A percentile compares a stretch with the other conserved stretches of the same genome.
Evolutionary conservation across 2,888 invertebrate genomes (phyloP).

Genomic region (Rhingia campestris): DNA sequence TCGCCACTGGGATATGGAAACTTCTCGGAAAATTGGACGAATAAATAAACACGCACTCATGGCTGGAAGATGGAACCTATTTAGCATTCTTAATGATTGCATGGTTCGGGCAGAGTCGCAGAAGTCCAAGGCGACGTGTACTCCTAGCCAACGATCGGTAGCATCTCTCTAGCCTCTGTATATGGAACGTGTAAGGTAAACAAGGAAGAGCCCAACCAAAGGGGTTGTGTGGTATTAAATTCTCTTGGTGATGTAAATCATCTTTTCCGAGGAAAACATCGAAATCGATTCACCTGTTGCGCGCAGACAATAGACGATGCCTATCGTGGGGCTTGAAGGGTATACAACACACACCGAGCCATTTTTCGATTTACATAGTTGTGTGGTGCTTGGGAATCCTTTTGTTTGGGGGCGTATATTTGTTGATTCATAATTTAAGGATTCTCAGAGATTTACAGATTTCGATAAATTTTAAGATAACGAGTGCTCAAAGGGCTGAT

Average conservation of each 20-base stretch:
- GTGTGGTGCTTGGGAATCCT: slow-evolving; percentile 42
- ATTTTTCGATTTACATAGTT: slow-evolving; percentile 50
- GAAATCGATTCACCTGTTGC: slow-evolving; percentile 67
- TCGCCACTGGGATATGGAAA: slow-evolving; percentile 35
- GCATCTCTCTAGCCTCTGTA: not conserved
- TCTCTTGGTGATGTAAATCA: slow-evolving; percentile 61
- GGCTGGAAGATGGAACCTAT: slow-evolving; percentile 54
- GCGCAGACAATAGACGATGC: slow-evolving; percentile 43
- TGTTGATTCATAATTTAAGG: slow-evolving; percentile 69
- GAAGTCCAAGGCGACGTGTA: slow-evolving; percentile 3
- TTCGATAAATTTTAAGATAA: slow-evolving; percentile 29
- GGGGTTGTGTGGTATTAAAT: slow-evolving; percentile 50
- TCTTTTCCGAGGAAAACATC: slow-evolving; percentile 45
- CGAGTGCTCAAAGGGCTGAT: not conserved
- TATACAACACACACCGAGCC: not conserved
- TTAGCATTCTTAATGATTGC: slow-evolving; percentile 70
- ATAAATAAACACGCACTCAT: slow-evolving; percentile 54
- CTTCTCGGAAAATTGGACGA: slow-evolving; percentile 66
- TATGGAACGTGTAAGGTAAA: slow-evolving; percentile 35
- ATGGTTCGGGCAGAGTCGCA: slow-evolving; percentile 11
- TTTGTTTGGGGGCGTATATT: slow-evolving; percentile 43
- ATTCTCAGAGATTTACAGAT: slow-evolving; percentile 53
- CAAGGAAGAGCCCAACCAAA: slow-evolving; percentile 56
- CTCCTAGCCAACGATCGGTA: slow-evolving; percentile 9
- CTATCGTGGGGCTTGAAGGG: slow-evolving; percentile 16